These are phyloP conservation scores for Leptinotarsa texana DNA, from an alignment of 1,140 invertebrate species.

Conservation along the genomic window DNA sequence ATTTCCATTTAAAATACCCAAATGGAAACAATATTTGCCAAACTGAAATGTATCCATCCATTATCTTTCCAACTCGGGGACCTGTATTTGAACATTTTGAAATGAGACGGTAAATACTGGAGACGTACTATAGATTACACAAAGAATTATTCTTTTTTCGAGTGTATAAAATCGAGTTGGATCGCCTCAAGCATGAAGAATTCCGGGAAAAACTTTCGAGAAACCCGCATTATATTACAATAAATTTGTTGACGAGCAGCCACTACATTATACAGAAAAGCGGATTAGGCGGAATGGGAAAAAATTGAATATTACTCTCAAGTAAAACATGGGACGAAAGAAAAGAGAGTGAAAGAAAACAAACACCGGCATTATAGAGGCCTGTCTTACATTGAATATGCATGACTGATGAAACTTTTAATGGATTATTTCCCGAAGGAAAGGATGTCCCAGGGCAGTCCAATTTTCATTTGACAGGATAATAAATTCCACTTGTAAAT, in stretches of 20 bases:
- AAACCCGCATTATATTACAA: slow-evolving; percentile 17
- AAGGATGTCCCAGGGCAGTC: too few species aligned
- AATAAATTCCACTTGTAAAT: too few species aligned
- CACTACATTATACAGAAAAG: slow-evolving; percentile 17
- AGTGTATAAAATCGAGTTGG: slow-evolving; percentile 11
- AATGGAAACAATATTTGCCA: too few species aligned
- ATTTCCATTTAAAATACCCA: too few species aligned
- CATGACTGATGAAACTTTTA: too few species aligned
- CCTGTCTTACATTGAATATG: too few species aligned
- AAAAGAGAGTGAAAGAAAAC: too few species aligned
- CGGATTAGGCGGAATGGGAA: neutral
- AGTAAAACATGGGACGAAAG: neutral
- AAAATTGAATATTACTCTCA: slow-evolving; percentile 2
- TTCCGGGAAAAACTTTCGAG: slow-evolving; percentile 10
- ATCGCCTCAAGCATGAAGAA: slow-evolving; percentile 17
- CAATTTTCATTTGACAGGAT: too few species aligned
- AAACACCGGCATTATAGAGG: too few species aligned
- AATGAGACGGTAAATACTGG: slow-evolving; percentile 15
- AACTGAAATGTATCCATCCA: too few species aligned
- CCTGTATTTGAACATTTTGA: slow-evolving; percentile 1
- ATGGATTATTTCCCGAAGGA: too few species aligned
- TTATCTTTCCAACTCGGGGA: too few species aligned
- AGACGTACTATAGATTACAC: neutral
- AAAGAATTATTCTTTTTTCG: slow-evolving; percentile 10
- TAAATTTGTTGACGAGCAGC: slow-evolving; percentile 21